These are phyloP conservation scores for Oncopodura yosiiana DNA, from an alignment of 1,140 invertebrate species.

Conservation along the genomic window DNA sequence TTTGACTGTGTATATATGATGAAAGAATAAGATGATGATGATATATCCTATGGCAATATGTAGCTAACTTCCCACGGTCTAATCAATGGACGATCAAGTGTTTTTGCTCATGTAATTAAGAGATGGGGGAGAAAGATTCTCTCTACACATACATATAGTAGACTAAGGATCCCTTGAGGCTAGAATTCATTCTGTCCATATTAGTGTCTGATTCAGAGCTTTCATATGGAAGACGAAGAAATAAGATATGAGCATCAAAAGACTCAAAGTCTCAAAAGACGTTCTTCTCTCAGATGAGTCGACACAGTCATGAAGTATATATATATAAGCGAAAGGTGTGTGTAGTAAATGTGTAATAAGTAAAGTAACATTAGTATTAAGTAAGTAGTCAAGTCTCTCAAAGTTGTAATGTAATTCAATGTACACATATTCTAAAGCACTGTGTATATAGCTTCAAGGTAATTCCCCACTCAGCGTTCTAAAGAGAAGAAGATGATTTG, in stretches of 20 bases:
- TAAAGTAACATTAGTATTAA: too few species aligned
- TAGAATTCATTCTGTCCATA: conserved; percentile 16
- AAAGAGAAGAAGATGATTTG: not conserved
- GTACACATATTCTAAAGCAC: not conserved
- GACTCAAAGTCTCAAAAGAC: not conserved
- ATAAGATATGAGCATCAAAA: not conserved
- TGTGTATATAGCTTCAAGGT: conserved; percentile 3
- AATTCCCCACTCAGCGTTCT: conserved; percentile 24
- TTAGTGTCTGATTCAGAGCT: conserved; percentile 1
- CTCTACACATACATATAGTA: not conserved
- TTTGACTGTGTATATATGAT: not conserved
- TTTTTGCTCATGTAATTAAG: conserved; percentile 31
- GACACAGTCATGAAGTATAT: too few species aligned
- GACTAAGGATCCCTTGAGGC: conserved; percentile 6
- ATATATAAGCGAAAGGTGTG: too few species aligned
- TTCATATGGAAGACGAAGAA: too few species aligned
- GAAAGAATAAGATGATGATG: not conserved
- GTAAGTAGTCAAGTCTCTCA: not conserved
- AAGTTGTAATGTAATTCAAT: not conserved
- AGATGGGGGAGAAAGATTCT: conserved; percentile 18
- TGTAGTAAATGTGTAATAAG: too few species aligned
- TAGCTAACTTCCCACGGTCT: conserved; percentile 20
- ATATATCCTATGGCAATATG: not conserved
- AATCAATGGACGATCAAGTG: conserved; percentile 29
- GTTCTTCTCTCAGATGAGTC: not conserved